phyloP scores from a whole-genome alignment of 2,888 invertebrate genomes.

The Cheilosia soror region DNA sequence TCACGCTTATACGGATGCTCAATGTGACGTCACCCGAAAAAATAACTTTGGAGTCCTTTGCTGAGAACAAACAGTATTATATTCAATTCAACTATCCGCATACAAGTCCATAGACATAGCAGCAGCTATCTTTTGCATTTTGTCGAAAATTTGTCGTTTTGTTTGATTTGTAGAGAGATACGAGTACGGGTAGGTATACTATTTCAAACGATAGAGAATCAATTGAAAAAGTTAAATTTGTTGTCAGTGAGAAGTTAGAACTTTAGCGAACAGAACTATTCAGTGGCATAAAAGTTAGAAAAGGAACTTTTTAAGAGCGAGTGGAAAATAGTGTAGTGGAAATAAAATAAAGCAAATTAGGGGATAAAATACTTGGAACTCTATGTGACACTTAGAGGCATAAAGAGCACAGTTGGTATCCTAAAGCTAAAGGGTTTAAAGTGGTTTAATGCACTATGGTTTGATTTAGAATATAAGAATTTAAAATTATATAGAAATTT shows the following conservation, averaged over 20 bases:
- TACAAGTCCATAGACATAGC: conserved; percentile 39
- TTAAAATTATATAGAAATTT: too few species aligned
- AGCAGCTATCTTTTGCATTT: conserved; percentile 56
- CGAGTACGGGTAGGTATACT: conserved; percentile 19
- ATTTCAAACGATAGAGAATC: conserved; percentile 51
- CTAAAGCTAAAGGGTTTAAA: neutral
- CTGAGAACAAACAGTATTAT: conserved; percentile 4
- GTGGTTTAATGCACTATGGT: neutral
- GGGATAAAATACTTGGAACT: conserved; percentile 22
- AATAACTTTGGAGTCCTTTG: conserved; percentile 17
- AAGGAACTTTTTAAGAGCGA: conserved; percentile 16
- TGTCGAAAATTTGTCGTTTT: conserved; percentile 13
- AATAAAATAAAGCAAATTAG: conserved; percentile 35
- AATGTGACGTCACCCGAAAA: conserved; percentile 34
- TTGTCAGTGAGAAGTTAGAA: conserved; percentile 49
- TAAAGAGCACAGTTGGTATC: neutral
- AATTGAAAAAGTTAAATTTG: conserved; percentile 72
- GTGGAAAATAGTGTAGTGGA: conserved; percentile 38
- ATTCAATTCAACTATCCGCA: conserved; percentile 48
- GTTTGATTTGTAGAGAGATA: conserved; percentile 40
- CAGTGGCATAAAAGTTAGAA: conserved; percentile 22
- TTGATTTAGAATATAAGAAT: neutral
- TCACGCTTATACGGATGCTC: conserved; percentile 27
- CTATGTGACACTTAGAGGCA: neutral
- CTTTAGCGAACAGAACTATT: conserved; percentile 28